Evolutionary conservation across 2,888 invertebrate species (phyloP), one percentile per base, ranked within the genome.

Genomic region (Agonopterix subpropinquella): DNA sequence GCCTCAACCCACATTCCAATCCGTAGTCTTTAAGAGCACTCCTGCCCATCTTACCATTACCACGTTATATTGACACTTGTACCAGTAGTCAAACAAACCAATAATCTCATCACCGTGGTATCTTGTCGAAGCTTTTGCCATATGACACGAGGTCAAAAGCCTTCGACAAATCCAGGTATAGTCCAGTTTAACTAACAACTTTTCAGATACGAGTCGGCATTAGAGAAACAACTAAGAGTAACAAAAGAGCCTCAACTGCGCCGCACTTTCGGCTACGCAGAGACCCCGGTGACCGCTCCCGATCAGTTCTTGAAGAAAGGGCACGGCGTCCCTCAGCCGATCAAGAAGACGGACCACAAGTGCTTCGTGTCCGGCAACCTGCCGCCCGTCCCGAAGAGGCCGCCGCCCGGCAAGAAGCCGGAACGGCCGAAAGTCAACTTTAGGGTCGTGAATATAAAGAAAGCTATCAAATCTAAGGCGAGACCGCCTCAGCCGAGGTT

Each of bases 231-330:
- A 47, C 67, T 89, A 35, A 85, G 78, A 59, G 80, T 80, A 53
- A 66, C 71, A 36, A 89, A 87, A 64, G 81, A 61, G 51, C 79
- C 77, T 1, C 82, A 89, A 55, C 66, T 81, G 1, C 89, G 89
- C 59, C 90, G 89, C 44, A 92, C 92, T 0, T 92, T 94, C 89
- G 94, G 94, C 0, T 90, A 91, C 60, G 91, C 94, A 0, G 90
- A 92, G 59, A 89, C 90, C 7, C 91, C 91, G 0, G 58, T 91
- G 0, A 88, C 89, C 46, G 77, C 90, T 11, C 93, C 94, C 0
- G 81, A 89, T 1, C 71, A 91, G 4, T 94, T 88, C 64, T 71
- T 94, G 28, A 92, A 90, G 62, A 94, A 93, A 64, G 89, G 91
- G 11, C 75, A 89, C 37, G 91, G 92, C 0, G 71, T 82, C 37